Evolutionary conservation across 2,888 invertebrate genomes (phyloP), one percentile per base, ranked within the genome.

Genomic region (Caenorhabditis sp.): DNA sequence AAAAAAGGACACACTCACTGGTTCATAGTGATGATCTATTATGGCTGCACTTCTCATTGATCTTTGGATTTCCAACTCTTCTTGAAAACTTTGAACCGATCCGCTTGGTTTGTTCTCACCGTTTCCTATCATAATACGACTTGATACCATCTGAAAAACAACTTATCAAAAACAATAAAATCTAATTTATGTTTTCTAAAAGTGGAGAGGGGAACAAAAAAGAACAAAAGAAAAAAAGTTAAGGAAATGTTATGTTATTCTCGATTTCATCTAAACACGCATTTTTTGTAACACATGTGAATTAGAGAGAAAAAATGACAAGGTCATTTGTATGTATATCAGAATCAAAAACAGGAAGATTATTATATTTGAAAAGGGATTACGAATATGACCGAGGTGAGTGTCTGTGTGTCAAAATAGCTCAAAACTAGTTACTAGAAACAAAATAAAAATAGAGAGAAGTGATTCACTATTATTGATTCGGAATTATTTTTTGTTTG

Each of bases 41-140:
- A 69, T 69, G n/a, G 67, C 64, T 5, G 72, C 72, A 31, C 67
- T 72, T 23, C 72, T 58, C 72, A 72, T 72, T 14, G 72, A 72
- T 26, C 61, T 57, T 60, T 67, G 64, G 27, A 72, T 72, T 62
- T 72, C 72, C 24, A 72, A 57, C 21, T 72, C 72, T 62, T 72
- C 72, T 72, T 67, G 37, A 36, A 58, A 37, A 17, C 17, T 43
- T 43, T 43, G 43, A 10, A 43, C 43, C 17, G 43, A 43, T 43
- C 14, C 43, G 14, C 43, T 43, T 43, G 43, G 43, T 43, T 43
- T 43, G 43, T 43, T 43, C 14, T 43, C 43, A 43, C 43, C 43
- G 14, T 43, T 43, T 14, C 12, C 43, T 17, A 43, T 43, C 43
- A 43, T 43, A 10, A 43, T 43, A 10, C 17, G 43, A 43, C 43